Conservation (phyloP, 23 tunicate genomes). For the Clavelina lepadiformis region DNA sequence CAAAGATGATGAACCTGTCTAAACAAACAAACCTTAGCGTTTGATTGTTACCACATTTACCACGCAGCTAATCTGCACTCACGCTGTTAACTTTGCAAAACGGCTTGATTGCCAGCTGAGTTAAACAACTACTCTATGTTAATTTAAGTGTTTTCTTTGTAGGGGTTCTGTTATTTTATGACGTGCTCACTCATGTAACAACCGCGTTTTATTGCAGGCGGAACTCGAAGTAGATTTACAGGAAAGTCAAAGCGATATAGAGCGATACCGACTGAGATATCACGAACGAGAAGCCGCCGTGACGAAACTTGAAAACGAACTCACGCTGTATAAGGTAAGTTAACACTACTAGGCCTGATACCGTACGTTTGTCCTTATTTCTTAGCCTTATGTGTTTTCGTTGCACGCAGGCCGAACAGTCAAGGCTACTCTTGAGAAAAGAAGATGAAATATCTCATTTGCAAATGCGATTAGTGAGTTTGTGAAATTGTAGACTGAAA, state of each 20-base stretch:
- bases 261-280: not conserved
- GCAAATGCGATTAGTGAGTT: conserved; percentile 21
- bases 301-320: conserved; percentile 12
- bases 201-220: no score
- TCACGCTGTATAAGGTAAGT: conserved; percentile 5
- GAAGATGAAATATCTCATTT: conserved; percentile 23
- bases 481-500: not conserved
- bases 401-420: conserved; percentile 24
- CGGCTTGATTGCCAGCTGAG: no score
- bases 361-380: not conserved
- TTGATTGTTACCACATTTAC: no score
- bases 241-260: conserved; percentile 9
- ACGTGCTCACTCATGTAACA: no score
- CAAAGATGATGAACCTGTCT: no score
- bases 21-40: no score
- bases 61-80: no score
- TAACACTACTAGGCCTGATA: not conserved
- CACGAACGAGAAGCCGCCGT: conserved; percentile 7
- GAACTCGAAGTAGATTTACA: conserved; percentile 16
- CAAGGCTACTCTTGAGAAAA: conserved; percentile 16
- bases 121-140: no score
- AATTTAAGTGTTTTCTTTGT: no score
- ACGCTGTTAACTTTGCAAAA: no score
- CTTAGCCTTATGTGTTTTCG: not conserved
- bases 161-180: no score